These are phyloP conservation scores for sheep (Ovis aries) DNA, from an alignment of 2,113 vertebrate genomes.

Conservation along the genomic window DNA sequence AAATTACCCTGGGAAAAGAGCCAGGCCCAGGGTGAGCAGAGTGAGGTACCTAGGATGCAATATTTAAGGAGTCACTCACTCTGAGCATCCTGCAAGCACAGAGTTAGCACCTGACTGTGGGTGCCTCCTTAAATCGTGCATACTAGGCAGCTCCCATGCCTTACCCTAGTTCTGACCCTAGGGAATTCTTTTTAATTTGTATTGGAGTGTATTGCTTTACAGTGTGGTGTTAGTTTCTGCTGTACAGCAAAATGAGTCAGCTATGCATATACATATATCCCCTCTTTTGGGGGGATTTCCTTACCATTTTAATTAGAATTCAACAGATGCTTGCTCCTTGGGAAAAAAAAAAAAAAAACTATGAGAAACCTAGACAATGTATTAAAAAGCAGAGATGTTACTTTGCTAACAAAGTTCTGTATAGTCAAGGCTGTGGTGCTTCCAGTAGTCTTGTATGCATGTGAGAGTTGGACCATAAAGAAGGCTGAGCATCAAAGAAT, in stretches of 20 bases:
- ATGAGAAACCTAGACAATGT: neutral
- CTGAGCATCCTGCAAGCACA: neutral
- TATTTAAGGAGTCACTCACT: neutral
- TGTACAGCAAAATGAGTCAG: neutral
- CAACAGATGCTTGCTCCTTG: neutral
- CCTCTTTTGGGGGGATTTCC: neutral
- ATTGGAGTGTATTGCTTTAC: neutral
- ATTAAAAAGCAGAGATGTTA: neutral
- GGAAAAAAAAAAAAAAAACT: neutral
- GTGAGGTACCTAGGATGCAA: fast-evolving
- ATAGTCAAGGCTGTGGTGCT: neutral
- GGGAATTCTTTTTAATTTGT: neutral
- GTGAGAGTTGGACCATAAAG: neutral
- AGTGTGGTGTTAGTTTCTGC: neutral
- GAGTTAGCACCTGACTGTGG: too few relatives aligned
- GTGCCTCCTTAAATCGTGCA: neutral
- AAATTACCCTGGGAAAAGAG: neutral
- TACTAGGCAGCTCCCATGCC: neutral
- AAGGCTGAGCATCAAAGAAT: neutral
- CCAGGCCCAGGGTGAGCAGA: neutral
- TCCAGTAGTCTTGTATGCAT: neutral
- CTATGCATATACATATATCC: neutral
- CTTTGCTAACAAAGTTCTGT: neutral
- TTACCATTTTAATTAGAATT: neutral
- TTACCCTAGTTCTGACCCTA: neutral